These are phyloP conservation scores for Notothenia rossii DNA, from an alignment of 2,113 vertebrate genomes.

Conservation along the genomic window DNA sequence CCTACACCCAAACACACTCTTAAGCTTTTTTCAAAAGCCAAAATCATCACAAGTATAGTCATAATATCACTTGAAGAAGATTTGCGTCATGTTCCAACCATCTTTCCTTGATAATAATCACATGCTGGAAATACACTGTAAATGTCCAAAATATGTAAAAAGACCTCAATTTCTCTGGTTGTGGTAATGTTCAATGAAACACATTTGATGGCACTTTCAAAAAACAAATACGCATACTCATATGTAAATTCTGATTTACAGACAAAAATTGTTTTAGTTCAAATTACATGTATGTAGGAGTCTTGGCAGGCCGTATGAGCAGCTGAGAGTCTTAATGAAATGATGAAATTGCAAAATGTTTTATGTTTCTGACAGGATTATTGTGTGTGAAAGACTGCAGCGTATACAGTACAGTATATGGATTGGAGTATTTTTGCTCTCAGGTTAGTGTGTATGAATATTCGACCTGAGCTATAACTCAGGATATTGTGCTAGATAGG, in stretches of 20 bases:
- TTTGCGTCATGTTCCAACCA: slow-evolving; percentile 38
- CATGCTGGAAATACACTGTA: slow-evolving; percentile 78
- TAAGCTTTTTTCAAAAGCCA: slow-evolving; percentile 57
- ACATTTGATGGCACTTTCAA: slow-evolving; percentile 65
- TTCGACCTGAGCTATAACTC: slow-evolving; percentile 76
- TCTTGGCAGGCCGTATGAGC: slow-evolving; percentile 39
- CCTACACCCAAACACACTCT: slow-evolving; percentile 48
- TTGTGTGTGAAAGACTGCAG: slow-evolving; percentile 66
- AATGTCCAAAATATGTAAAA: slow-evolving; percentile 66
- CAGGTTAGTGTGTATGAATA: slow-evolving; percentile 80
- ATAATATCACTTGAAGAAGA: slow-evolving; percentile 45
- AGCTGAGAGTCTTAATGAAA: slow-evolving; percentile 61
- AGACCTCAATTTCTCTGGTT: slow-evolving; percentile 59
- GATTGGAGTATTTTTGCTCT: slow-evolving; percentile 76
- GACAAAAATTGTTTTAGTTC: slow-evolving; percentile 47
- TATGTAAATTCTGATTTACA: slow-evolving; percentile 62
- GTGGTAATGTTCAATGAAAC: slow-evolving; percentile 62
- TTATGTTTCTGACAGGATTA: slow-evolving; percentile 56
- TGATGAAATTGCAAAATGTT: slow-evolving; percentile 41
- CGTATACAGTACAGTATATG: slow-evolving; percentile 70
- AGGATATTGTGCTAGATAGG: slow-evolving; percentile 69
- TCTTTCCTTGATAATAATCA: slow-evolving; percentile 64
- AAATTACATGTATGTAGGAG: slow-evolving; percentile 37
- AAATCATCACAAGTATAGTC: slow-evolving; percentile 37
- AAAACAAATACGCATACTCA: slow-evolving; percentile 45